A percentile compares a stretch with the other conserved stretches of the same genome.
These are phyloP conservation scores for Sparidentex hasta DNA, from an alignment of 2,797 vertebrate genomes.

Conservation along the genomic window DNA sequence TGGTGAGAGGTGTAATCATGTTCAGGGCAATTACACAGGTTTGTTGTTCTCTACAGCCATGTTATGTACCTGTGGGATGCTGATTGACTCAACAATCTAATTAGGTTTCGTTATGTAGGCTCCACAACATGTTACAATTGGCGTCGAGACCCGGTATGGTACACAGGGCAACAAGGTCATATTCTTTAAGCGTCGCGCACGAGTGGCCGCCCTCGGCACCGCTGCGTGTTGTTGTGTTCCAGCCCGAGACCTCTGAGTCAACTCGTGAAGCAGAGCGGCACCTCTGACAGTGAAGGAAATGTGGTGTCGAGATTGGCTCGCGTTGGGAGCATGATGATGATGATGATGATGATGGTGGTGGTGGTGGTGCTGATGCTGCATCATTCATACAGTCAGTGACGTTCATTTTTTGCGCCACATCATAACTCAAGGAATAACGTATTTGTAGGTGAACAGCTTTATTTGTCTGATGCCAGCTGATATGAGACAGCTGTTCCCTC, in stretches of 20 bases:
- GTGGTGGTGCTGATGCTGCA: background rate
- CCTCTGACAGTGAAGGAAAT: background rate
- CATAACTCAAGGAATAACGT: background rate
- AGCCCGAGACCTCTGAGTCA: conserved; percentile 9
- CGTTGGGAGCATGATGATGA: background rate
- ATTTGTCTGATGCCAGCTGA: background rate
- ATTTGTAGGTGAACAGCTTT: too few relatives aligned
- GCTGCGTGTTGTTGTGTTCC: conserved; percentile 9
- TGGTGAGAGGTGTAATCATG: conserved; percentile 84
- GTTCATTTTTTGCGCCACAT: background rate
- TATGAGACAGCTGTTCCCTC: background rate
- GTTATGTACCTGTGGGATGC: conserved; percentile 83
- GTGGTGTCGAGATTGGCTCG: background rate
- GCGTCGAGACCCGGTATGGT: conserved; percentile 34
- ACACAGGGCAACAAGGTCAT: conserved; percentile 58
- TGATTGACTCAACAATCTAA: conserved; percentile 86
- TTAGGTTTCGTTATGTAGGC: conserved; percentile 79
- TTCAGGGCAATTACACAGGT: conserved; percentile 84
- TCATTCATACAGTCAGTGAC: background rate
- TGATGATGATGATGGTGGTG: background rate
- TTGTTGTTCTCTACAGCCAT: conserved; percentile 82
- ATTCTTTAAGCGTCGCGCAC: conserved; percentile 35
- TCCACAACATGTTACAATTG: conserved; percentile 63
- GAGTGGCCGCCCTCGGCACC: conserved; percentile 30
- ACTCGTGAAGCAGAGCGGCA: conserved; percentile 1